Evolutionary conservation across 2,797 vertebrate genomes (phyloP).

Genomic region (Acanthurus leucopareius): DNA sequence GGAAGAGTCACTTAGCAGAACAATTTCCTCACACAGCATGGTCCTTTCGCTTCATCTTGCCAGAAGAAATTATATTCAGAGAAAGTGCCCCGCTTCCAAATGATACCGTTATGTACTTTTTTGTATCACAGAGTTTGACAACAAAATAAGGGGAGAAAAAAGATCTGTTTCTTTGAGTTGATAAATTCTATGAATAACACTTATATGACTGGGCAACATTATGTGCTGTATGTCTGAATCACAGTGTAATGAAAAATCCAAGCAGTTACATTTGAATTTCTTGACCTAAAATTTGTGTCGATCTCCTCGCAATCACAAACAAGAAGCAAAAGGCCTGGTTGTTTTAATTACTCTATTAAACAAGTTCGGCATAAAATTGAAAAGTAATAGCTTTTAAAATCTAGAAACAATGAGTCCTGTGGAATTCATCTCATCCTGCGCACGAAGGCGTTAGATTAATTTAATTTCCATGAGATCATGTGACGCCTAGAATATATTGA

Average conservation of each 20-base stretch:
- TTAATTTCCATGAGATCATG: conserved; percentile 80
- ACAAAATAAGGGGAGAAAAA: conserved; percentile 30
- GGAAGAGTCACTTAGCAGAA: conserved; percentile 80
- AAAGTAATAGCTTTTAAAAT: conserved; percentile 50
- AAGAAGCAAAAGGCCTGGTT: neutral
- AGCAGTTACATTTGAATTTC: neutral
- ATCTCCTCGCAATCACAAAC: conserved; percentile 10
- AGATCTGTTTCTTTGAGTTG: conserved; percentile 31
- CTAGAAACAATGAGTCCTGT: conserved; percentile 34
- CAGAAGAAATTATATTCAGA: conserved; percentile 77
- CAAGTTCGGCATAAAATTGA: conserved; percentile 23
- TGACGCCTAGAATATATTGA: conserved; percentile 91
- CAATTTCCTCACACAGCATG: conserved; percentile 83
- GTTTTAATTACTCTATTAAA: conserved; percentile 39
- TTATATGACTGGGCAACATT: conserved; percentile 26
- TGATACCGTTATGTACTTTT: conserved; percentile 32
- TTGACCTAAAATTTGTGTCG: neutral
- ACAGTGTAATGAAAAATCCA: conserved; percentile 13
- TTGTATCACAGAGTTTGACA: conserved; percentile 56
- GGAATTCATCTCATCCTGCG: conserved; percentile 45
- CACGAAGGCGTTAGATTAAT: conserved; percentile 48
- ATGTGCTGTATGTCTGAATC: conserved; percentile 1
- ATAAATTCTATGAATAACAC: conserved; percentile 35
- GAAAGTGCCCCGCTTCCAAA: conserved; percentile 60
- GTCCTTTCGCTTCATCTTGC: conserved; percentile 69